These are phyloP conservation scores for Oreochromis grahami DNA, from an alignment of 2,797 vertebrate species.

Conservation along the genomic window DNA sequence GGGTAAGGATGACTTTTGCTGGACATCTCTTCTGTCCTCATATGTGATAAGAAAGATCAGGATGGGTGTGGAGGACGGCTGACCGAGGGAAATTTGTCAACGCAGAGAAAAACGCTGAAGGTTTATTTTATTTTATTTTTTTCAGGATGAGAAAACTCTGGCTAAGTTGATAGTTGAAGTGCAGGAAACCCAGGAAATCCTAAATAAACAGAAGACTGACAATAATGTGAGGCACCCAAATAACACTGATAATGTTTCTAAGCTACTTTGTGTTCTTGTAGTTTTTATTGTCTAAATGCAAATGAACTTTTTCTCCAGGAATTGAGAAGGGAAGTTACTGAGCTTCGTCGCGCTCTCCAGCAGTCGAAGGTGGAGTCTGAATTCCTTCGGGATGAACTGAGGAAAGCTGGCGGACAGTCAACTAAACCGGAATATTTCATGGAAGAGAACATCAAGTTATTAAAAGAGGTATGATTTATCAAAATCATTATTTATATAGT, in stretches of 20 bases:
- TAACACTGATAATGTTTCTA: neutral
- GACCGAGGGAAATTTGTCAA: neutral
- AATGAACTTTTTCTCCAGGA: conserved; percentile 48
- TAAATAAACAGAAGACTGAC: conserved; percentile 65
- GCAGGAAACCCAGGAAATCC: conserved; percentile 57
- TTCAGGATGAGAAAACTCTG: conserved; percentile 70
- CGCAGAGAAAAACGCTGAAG: neutral
- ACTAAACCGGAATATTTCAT: conserved; percentile 33
- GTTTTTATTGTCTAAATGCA: neutral
- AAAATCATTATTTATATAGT: neutral
- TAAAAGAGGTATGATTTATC: conserved; percentile 63
- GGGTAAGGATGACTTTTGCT: conserved; percentile 65
- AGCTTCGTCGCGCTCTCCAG: conserved; percentile 61
- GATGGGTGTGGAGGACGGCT: accelerated
- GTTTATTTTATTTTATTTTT: neutral
- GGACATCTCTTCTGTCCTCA: too few relatives aligned
- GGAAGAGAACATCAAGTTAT: conserved; percentile 72
- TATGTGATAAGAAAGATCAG: neutral
- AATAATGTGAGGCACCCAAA: conserved; percentile 57
- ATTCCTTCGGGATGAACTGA: conserved; percentile 64
- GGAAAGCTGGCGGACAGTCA: conserved; percentile 25
- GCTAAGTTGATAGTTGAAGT: conserved; percentile 61
- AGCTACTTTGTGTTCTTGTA: neutral
- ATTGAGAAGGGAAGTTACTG: conserved; percentile 59
- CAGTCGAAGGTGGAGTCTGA: conserved; percentile 66